Percentiles rank a stretch among this genome's conserved stretches.
phyloP scores from a whole-genome alignment of 2,797 vertebrate genomes.

The Macroramphosus scolopax region DNA sequence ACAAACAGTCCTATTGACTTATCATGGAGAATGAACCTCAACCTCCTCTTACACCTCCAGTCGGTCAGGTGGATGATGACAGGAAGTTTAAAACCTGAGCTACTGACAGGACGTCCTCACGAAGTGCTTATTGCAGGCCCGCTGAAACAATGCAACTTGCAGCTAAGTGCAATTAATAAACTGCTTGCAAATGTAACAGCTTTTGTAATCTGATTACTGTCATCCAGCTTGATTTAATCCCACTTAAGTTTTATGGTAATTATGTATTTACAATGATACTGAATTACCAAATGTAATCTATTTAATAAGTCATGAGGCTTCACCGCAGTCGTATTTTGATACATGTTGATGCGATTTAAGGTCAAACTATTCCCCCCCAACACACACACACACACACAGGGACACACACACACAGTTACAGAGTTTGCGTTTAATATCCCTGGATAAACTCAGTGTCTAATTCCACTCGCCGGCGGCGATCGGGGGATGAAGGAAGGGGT shows the following conservation, averaged over 20 bases:
- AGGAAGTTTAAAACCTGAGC: no score
- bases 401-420: slow-evolving; percentile 13
- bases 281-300: slow-evolving; percentile 1
- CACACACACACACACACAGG: slow-evolving; percentile 15
- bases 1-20: slow-evolving; percentile 22
- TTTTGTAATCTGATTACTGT: slow-evolving; percentile 34
- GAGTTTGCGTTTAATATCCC: slow-evolving; percentile 45
- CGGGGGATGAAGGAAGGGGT: slow-evolving; percentile 53
- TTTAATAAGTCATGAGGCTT: slow-evolving; percentile 9
- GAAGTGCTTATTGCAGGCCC: no score
- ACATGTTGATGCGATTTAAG: slow-evolving; percentile 20
- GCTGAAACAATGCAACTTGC: no score
- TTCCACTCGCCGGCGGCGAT: slow-evolving; percentile 42
- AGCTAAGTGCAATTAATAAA: no score
- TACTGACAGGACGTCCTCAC: no score
- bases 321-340: slow-evolving; percentile 10
- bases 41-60: no score
- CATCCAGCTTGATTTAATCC: slow-evolving; percentile 11
- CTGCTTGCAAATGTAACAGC: no score
- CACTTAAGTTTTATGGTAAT: not conserved
- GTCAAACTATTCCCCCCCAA: slow-evolving; percentile 17
- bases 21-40: no score
- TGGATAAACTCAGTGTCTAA: slow-evolving; percentile 53
- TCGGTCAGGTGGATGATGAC: no score
- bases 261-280: not conserved